Conservation (phyloP, 1,140 invertebrate genomes). For the Diuraphis noxia region DNA sequence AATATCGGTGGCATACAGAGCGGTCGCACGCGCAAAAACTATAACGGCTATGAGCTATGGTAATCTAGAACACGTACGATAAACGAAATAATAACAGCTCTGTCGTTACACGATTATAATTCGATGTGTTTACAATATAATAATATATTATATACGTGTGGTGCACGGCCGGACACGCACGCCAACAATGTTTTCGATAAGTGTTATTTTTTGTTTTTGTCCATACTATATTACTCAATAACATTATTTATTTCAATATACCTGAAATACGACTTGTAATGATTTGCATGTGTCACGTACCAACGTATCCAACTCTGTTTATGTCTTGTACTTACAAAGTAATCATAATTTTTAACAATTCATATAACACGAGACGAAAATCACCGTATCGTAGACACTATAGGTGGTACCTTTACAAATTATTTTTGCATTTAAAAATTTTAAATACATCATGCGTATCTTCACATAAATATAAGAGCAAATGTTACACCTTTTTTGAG, state of each 20-base stretch:
- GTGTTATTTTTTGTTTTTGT: not conserved
- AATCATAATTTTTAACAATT: too few relatives aligned
- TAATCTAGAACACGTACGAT: not conserved
- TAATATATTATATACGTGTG: not conserved
- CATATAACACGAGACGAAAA: not conserved
- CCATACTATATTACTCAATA: not conserved
- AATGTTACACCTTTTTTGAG: not conserved
- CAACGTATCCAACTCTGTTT: not conserved
- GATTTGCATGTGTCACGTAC: not conserved
- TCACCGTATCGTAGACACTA: too few relatives aligned
- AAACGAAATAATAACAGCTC: not conserved
- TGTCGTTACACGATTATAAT: not conserved
- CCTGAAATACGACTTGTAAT: not conserved
- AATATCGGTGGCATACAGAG: not conserved
- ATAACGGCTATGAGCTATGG: not conserved
- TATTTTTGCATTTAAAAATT: not conserved
- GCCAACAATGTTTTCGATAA: not conserved
- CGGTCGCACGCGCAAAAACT: not conserved
- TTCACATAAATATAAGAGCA: not conserved
- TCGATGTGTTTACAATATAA: not conserved
- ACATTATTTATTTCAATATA: not conserved
- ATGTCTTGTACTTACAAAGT: not conserved
- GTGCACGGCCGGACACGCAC: not conserved
- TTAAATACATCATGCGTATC: not conserved
- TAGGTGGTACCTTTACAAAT: not conserved